Evolutionary conservation across 1,140 invertebrate genomes (phyloP), one percentile per base, ranked within the genome.

Genomic region (Drosophila sturtevanti): DNA sequence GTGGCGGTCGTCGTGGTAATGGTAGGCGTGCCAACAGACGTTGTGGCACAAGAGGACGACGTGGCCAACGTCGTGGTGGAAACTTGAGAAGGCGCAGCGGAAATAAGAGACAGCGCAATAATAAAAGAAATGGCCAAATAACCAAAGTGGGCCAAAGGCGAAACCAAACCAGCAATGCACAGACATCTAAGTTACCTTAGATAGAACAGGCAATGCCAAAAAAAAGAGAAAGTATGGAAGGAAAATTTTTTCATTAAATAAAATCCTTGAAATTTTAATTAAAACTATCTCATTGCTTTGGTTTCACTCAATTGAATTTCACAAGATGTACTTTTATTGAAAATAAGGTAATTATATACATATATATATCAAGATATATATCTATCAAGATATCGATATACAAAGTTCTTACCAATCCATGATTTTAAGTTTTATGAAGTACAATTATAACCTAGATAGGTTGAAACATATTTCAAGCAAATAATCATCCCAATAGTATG

Each of bases 1-100:
- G 79, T 22, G 65, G 74, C 41, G 61, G 35, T 12, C 71, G 72
- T 0, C 66, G 22, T 21, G 34, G 72, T 21, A 18, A 18, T 48
- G 41, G 41, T 16, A 48, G 41, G 41, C 41, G 16, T 3, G 9
- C 41, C 41, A 48, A 48, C 41, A 48, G 6, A 21, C 16, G 41
- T 48, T 18, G 41, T 21, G 41, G 41, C 0, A 2, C 41, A 48
- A 48, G 21, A 16, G 16, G n/a, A 48, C 41, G 41, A 7, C 41
- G 41, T 21, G 41, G 34, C 11, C 34, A 35, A 35, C 34, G 34
- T 5, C 34, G 34, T 35, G 34, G 34, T 12, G 34, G 16, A 10
- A 55, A 55, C 34, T 21, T 64, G 0, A 63, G 41, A 10, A 66
- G 62, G 14, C 64, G 67, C 9, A 56, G 27, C 18, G 74, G 64